Percentiles rank a stretch among this genome's conserved stretches.
phyloP scores from a whole-genome alignment of 1,140 invertebrate genomes.

The Aricia agestis region DNA sequence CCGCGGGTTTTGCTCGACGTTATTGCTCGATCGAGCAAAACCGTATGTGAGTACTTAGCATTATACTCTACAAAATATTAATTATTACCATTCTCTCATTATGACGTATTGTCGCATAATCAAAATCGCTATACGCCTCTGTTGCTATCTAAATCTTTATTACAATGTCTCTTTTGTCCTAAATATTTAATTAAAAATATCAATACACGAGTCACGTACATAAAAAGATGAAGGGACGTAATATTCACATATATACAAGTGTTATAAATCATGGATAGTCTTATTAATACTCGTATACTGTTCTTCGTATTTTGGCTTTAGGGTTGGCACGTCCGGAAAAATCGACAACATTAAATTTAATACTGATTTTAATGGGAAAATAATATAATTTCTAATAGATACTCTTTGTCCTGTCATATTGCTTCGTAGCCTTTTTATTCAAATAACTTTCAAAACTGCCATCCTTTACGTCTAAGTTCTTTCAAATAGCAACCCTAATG shows the following conservation, averaged over 20 bases:
- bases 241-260: not conserved
- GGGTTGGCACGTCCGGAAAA: not conserved
- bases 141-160: not conserved
- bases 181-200: conserved; percentile 2
- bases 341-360: too few relatives aligned
- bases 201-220: not conserved
- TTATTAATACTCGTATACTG: not conserved
- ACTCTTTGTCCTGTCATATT: too few relatives aligned
- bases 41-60: too few relatives aligned
- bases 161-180: not conserved
- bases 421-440: too few relatives aligned
- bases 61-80: not conserved
- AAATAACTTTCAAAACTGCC: too few relatives aligned
- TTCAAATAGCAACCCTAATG: too few relatives aligned
- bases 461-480: too few relatives aligned
- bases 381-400: too few relatives aligned
- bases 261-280: not conserved
- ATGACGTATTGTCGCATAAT: not conserved
- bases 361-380: too few relatives aligned
- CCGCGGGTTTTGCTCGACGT: too few relatives aligned
- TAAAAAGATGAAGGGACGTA: not conserved
- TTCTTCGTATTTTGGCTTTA: not conserved
- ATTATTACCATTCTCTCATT: not conserved
- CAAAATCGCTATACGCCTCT: not conserved
- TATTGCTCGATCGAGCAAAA: too few relatives aligned